Evolutionary conservation across 2,113 vertebrate genomes (phyloP).

Genomic region (Sialia sialis): DNA sequence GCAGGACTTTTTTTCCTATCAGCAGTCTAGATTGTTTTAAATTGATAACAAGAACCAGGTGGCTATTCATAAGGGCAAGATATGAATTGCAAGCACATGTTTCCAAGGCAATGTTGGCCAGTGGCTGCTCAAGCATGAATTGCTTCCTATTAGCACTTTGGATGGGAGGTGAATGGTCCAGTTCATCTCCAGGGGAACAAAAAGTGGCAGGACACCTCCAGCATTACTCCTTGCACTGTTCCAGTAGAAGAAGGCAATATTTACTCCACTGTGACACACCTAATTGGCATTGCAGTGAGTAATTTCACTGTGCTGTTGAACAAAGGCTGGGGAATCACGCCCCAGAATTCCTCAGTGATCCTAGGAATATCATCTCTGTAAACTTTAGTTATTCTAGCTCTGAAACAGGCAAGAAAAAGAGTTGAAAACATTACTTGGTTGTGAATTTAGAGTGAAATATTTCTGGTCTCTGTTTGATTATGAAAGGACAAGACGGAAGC

Average conservation of each 20-base stretch:
- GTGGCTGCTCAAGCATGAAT: constrained; percentile 13
- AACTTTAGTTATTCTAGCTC: not conserved
- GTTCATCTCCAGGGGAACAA: not conserved
- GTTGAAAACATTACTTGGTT: not conserved
- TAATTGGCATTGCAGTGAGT: not conserved
- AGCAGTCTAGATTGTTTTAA: constrained; percentile 13
- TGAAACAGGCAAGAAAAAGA: not conserved
- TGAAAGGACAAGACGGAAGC: not conserved
- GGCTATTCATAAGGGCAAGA: constrained; percentile 4
- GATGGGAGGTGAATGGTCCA: not conserved
- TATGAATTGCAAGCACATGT: not conserved
- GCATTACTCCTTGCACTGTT: not conserved
- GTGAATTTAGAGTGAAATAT: not conserved
- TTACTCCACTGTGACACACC: not conserved
- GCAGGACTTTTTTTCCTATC: not conserved
- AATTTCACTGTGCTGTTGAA: not conserved
- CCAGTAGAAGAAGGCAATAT: not conserved
- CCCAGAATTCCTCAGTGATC: not conserved
- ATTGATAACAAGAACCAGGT: constrained; percentile 16
- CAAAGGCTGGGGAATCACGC: not conserved
- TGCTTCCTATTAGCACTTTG: not conserved
- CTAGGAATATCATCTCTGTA: not conserved
- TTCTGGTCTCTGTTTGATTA: not conserved
- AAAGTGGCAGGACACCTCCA: not conserved
- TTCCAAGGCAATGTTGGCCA: not conserved